Conservation (phyloP, 2,113 vertebrate species). For the Orthonyx spaldingii region DNA sequence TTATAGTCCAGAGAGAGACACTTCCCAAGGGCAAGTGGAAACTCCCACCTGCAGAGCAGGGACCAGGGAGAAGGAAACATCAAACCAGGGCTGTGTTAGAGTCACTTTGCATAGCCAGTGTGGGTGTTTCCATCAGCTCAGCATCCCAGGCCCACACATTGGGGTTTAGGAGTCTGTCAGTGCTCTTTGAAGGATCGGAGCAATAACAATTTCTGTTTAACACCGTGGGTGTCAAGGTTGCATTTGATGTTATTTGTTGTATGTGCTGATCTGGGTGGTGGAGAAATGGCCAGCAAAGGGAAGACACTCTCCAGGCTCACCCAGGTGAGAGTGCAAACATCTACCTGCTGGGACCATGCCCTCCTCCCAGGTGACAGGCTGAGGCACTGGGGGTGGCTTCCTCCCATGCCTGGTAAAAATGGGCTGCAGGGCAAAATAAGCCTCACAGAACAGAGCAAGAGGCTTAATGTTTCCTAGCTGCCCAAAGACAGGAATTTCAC, state of each 20-base stretch:
- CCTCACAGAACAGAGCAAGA: neutral
- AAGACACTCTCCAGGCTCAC: neutral
- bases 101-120: neutral
- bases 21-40: neutral
- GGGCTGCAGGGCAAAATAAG: neutral
- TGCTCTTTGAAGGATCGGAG: neutral
- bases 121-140: neutral
- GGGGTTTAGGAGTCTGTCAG: neutral
- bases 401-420: neutral
- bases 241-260: neutral
- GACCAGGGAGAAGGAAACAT: neutral
- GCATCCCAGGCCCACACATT: neutral
- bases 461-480: neutral
- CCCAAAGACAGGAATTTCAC: neutral
- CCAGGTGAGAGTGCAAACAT: neutral
- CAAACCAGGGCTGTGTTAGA: neutral
- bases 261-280: neutral
- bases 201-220: neutral
- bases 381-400: neutral
- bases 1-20: neutral
- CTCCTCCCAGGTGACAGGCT: neutral
- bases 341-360: neutral
- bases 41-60: neutral
- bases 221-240: neutral
- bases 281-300: neutral